Base-by-base conservation (phyloP, 2,113 vertebrate species). In the Atractosteus spatula region DNA sequence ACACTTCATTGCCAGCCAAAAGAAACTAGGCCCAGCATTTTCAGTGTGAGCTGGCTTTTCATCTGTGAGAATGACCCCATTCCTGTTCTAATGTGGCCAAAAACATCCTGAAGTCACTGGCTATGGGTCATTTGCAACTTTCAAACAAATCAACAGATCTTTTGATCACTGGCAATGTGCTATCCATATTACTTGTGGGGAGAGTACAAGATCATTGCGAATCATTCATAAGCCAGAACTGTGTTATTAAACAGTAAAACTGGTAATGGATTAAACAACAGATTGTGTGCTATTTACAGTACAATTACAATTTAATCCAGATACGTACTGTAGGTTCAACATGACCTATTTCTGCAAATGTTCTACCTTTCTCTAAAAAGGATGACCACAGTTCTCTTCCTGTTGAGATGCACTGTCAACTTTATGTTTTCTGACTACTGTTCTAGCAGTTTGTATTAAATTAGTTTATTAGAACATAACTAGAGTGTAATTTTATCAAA, bases 1-100 rank as follows among this genome's bases (percentile, higher is more conserved):
- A 92, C 90, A 93, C 91, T 89, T 91, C 87, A 84, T 81, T 91
- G 90, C 88, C 90, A 90, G 91, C 92, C 92, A 91, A 84, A 92
- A 84, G 83, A 91, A 88, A 92, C 88, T 89, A 87, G 91, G 89
- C 91, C 90, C 92, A 93, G 93, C 91, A 91, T 93, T 80, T 45
- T 78, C 85, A 84, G 85, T 93, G 88, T 92, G 92, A 91, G 89
- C 87, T 80, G 71, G 81, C 83, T 70, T 91, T 89, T 91, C 87
- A 90, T 89, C 85, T 90, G 89, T 86, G 86, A 81, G 87, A 77
- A 86, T 84, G 88, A 89, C 83, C 76, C 78, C 79, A 89, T 88
- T 88, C 88, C 79, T 75, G 76, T 90, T 85, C 79, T 76, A 77
- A 84, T 69, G 76, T 66, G 71, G 76, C 79, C 68, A 68, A 63